Evolutionary conservation across 2,888 invertebrate species (phyloP).

Genomic region (Tricholauxania praeusta): DNA sequence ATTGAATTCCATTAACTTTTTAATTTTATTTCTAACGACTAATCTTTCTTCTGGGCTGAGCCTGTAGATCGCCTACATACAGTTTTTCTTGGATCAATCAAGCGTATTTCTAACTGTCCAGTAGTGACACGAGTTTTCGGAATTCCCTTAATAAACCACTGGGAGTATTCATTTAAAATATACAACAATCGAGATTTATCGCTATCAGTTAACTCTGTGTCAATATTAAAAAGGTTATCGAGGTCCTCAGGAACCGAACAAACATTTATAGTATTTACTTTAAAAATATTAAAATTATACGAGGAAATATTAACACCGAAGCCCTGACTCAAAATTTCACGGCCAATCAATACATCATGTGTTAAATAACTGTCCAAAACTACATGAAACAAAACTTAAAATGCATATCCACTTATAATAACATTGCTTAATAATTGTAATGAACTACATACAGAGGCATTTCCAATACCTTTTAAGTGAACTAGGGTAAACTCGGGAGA

Average conservation of each 20-base stretch:
- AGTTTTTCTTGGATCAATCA: conserved; percentile 23
- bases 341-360: background rate
- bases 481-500: no score
- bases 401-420: conserved; percentile 32
- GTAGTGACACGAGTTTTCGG: conserved; percentile 25
- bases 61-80: background rate
- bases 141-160: conserved; percentile 29
- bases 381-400: no score
- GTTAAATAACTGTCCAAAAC: conserved; percentile 28
- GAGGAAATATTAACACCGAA: conserved; percentile 28
- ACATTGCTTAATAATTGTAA: conserved; percentile 31
- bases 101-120: conserved; percentile 25
- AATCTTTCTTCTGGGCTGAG: background rate
- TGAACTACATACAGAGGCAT: conserved; percentile 12
- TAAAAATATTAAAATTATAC: conserved; percentile 32
- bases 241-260: background rate
- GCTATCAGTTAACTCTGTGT: background rate
- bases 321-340: conserved; percentile 13
- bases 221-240: background rate
- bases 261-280: conserved; percentile 2
- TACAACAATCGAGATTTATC: conserved; percentile 22
- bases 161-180: conserved; percentile 23
- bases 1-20: no score
- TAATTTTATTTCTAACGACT: background rate
- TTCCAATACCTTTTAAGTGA: conserved; percentile 22